Base-by-base conservation (phyloP, 2,888 invertebrate genomes). In the Coleophora deauratella region DNA sequence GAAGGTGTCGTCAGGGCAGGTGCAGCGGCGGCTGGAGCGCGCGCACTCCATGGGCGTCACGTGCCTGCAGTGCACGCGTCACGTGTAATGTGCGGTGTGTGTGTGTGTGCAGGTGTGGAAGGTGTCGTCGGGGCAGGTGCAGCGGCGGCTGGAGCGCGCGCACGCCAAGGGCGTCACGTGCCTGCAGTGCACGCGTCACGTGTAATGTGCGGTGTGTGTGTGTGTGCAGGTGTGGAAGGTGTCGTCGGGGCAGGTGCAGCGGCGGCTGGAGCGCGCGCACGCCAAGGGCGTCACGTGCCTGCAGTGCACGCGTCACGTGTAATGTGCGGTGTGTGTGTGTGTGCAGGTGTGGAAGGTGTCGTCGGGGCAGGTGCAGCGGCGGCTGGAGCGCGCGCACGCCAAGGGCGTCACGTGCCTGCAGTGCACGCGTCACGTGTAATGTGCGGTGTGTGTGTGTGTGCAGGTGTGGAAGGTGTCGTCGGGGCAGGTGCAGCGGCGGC, bases 81-180 rank as follows among this genome's bases (percentile, higher is more conserved):
- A 99, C 79, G n/a, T n/a, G n/a, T n/a, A n/a, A n/a, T n/a, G n/a
- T n/a, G n/a, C n/a, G n/a, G n/a, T n/a, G n/a, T n/a, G n/a, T n/a
- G n/a, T n/a, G n/a, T n/a, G n/a, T n/a, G n/a, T n/a, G n/a, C n/a
- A n/a, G n/a, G n/a, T n/a, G n/a, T n/a, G n/a, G n/a, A n/a, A n/a
- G n/a, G 94, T 99, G 40, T 91, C 93, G 52, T 95, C 95, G 7
- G 99, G 99, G 1, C 97, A 97, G 67, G 98, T 98, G 81, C 87
- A 99, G 58, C 88, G 98, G 33, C 91, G 94, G 66, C 95, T 98
- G 72, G 99, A 99, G 66, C 95, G 95, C 66, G 99, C 98, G 9
- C 99, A 99, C 84, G 85, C 91, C n/a, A 97, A 98, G 77, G 99
- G 99, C 44, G 95, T 99, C 34, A 99, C 99, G 0, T 96, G 97